Evolutionary conservation across 2,113 vertebrate species (phyloP).

Genomic region (Odocoileus hemionus): DNA sequence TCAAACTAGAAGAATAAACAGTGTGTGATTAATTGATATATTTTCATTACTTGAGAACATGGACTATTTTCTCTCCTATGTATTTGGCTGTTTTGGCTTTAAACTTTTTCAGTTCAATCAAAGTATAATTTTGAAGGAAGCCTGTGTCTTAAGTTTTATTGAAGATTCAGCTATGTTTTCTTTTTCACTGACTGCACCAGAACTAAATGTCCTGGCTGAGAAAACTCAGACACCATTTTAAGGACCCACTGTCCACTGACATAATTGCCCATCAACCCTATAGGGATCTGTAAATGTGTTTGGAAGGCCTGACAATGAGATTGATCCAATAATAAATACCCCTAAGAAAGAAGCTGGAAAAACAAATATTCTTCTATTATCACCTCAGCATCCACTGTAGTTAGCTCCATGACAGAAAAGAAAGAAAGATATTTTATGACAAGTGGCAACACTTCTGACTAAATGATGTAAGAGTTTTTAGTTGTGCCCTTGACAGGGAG

Average conservation of each 20-base stretch:
- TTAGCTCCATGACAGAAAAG: constrained; percentile 1
- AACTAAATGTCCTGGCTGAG: constrained; percentile 51
- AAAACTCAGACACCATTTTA: constrained; percentile 28
- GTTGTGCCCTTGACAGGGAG: background rate
- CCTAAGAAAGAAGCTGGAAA: background rate
- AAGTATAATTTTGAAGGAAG: constrained; percentile 74
- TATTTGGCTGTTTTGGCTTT: constrained; percentile 75
- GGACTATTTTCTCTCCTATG: constrained; percentile 65
- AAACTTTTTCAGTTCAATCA: constrained; percentile 76
- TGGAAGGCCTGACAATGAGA: background rate
- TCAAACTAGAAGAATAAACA: constrained; percentile 67
- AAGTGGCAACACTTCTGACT: constrained; percentile 21
- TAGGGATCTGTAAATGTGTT: constrained; percentile 34
- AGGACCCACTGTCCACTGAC: background rate
- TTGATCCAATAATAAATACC: constrained; percentile 55
- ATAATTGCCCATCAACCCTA: constrained; percentile 25
- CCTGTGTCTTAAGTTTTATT: constrained; percentile 68
- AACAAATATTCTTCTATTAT: constrained; percentile 38
- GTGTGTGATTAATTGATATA: constrained; percentile 70
- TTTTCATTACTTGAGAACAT: constrained; percentile 71
- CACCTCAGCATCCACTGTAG: background rate
- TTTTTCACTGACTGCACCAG: constrained; percentile 34
- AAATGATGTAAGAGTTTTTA: background rate
- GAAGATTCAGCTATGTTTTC: constrained; percentile 51
- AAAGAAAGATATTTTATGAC: background rate